These are phyloP conservation scores for Zaprionus vittiger DNA, from an alignment of 1,140 invertebrate genomes.

Conservation along the genomic window DNA sequence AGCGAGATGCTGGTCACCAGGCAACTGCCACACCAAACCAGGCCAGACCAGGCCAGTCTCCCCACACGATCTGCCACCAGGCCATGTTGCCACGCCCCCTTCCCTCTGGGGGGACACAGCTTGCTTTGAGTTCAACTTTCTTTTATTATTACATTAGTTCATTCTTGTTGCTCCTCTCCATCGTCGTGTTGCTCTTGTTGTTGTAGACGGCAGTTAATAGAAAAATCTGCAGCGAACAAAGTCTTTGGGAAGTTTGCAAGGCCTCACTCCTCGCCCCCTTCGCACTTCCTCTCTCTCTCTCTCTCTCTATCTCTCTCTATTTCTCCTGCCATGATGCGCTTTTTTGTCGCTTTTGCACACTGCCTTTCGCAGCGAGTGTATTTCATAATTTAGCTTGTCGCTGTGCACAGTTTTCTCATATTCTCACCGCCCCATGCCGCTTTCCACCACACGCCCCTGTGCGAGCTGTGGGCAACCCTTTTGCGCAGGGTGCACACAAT, in stretches of 20 bases:
- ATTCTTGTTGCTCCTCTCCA: constrained; percentile 23
- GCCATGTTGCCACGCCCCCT: background rate
- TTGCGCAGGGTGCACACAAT: constrained; percentile 41
- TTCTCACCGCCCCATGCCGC: background rate
- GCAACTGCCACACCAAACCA: constrained; percentile 13
- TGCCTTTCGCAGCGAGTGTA: constrained; percentile 47
- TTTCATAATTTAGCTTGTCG: constrained; percentile 75
- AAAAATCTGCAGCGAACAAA: constrained; percentile 72
- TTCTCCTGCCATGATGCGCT: background rate
- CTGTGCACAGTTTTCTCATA: constrained; percentile 34
- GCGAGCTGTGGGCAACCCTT: constrained; percentile 10
- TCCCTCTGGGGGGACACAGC: background rate
- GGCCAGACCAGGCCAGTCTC: too few species aligned
- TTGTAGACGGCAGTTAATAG: constrained; percentile 65
- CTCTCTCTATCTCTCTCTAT: constrained; percentile 43
- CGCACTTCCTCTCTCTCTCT: constrained; percentile 11
- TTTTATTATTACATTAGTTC: constrained; percentile 71
- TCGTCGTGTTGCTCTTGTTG: constrained; percentile 38
- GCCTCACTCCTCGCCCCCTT: background rate
- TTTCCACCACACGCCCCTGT: background rate
- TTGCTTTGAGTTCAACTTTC: constrained; percentile 39
- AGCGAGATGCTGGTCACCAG: constrained; percentile 43
- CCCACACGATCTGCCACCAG: background rate
- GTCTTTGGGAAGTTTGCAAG: constrained; percentile 60
- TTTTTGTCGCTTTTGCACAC: constrained; percentile 1